A percentile compares a stretch with the other conserved stretches of the same genome.
Conservation (phyloP, 2,113 vertebrate species). For the Chamaetylas fuelleborni region DNA sequence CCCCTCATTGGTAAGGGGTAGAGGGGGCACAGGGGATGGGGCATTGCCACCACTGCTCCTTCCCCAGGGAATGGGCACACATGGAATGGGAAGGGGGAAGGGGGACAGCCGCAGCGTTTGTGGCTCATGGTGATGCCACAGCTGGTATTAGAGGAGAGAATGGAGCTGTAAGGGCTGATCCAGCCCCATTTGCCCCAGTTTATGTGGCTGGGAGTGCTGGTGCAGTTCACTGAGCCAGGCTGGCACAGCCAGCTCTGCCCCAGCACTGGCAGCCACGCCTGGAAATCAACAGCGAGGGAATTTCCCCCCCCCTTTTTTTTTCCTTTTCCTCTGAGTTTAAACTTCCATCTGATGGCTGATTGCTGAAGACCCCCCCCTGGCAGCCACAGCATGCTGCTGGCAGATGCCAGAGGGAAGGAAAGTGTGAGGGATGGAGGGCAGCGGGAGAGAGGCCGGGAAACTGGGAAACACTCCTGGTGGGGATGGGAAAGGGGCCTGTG, state of each 20-base stretch:
- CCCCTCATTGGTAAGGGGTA: not conserved
- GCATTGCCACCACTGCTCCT: not conserved
- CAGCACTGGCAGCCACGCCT: not conserved
- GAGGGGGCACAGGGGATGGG: accelerated
- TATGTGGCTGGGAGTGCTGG: accelerated
- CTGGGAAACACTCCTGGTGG: not conserved
- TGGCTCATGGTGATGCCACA: accelerated
- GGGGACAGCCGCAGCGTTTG: not conserved
- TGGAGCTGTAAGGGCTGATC: not conserved
- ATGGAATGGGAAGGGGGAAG: accelerated
- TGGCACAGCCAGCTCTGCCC: not conserved
- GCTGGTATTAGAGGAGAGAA: not conserved
- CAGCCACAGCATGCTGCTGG: not conserved
- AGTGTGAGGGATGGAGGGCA: conserved; percentile 25
- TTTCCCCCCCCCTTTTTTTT: not conserved
- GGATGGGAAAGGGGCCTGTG: conserved; percentile 18
- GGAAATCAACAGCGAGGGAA: not conserved
- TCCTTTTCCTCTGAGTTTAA: not conserved
- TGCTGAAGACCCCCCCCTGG: not conserved
- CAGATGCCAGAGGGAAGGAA: conserved; percentile 49
- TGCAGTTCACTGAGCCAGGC: not conserved
- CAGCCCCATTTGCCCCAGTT: not conserved
- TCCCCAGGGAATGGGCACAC: not conserved
- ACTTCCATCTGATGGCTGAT: not conserved
- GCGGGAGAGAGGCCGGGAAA: not conserved